A percentile compares a stretch with the other conserved stretches of the same genome.
Conservation (phyloP, 2,888 invertebrate genomes). For the Pristionchus exspectatus region DNA sequence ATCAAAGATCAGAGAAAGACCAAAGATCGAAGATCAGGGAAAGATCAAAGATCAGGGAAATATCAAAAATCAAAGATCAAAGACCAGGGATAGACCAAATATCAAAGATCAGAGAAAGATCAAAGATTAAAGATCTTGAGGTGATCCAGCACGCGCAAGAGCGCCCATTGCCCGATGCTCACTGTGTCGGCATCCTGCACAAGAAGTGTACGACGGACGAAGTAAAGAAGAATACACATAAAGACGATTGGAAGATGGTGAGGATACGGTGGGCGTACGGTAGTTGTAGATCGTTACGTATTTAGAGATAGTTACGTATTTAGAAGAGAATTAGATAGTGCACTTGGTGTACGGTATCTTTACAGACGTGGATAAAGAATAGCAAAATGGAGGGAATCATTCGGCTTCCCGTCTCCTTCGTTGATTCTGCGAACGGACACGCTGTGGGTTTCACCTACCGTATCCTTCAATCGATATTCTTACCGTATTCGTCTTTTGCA, state of each 20-base stretch:
- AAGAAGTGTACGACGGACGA: constrained; percentile 5
- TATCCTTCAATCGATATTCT: too few relatives aligned
- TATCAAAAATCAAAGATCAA: constrained; percentile 10
- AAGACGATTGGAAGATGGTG: background rate
- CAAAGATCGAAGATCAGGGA: too few relatives aligned
- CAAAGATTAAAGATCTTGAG: constrained; percentile 23
- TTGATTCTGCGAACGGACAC: background rate
- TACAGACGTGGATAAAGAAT: background rate
- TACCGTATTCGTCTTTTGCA: too few relatives aligned
- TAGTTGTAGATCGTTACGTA: background rate
- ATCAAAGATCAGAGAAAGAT: background rate
- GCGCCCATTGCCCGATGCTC: background rate
- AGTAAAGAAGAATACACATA: background rate
- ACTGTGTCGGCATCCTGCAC: constrained; percentile 5
- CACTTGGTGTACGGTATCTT: background rate
- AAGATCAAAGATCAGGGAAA: background rate
- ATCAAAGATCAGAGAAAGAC: constrained; percentile 23
- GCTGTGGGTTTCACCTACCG: background rate
- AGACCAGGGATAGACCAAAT: too few relatives aligned
- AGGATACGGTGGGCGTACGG: background rate
- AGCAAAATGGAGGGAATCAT: background rate
- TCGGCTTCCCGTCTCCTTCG: background rate
- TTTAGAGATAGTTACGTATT: background rate
- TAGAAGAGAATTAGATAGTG: background rate
- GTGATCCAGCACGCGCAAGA: constrained; percentile 32